Evolutionary conservation across 2,888 invertebrate species (phyloP).

Genomic region (Hofmannophila pseudospretella): DNA sequence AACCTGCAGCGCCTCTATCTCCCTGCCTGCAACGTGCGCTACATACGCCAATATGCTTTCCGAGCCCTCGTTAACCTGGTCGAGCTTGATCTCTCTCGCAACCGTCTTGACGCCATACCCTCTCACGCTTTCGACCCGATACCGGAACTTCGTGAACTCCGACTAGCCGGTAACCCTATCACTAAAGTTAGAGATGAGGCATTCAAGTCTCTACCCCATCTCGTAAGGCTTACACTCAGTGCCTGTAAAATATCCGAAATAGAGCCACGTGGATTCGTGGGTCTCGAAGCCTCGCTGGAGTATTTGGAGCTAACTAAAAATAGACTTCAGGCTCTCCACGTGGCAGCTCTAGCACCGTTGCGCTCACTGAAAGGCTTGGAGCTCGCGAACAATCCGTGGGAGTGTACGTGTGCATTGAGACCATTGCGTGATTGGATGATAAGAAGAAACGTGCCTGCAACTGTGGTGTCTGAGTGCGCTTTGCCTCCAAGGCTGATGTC

Average conservation of each 20-base stretch:
- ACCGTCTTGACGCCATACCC: constrained; percentile 82
- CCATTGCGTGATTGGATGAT: constrained; percentile 89
- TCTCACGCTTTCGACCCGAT: constrained; percentile 85
- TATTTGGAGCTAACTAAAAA: constrained; percentile 89
- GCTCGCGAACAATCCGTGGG: constrained; percentile 89
- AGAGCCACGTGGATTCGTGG: constrained; percentile 84
- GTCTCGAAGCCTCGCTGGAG: constrained; percentile 84
- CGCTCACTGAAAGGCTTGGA: constrained; percentile 85
- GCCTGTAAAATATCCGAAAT: constrained; percentile 84
- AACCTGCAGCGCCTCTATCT: constrained; percentile 90
- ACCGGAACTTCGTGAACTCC: constrained; percentile 85
- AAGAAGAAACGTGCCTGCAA: constrained; percentile 85
- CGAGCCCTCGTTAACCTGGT: constrained; percentile 88
- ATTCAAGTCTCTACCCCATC: constrained; percentile 80
- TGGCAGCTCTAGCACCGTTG: constrained; percentile 82
- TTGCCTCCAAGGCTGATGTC: constrained; percentile 80
- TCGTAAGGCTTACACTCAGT: constrained; percentile 85
- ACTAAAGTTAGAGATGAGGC: constrained; percentile 83
- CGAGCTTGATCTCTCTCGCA: constrained; percentile 88
- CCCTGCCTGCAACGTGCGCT: constrained; percentile 82
- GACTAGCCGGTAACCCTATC: constrained; percentile 86
- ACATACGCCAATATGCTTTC: constrained; percentile 85
- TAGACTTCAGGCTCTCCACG: constrained; percentile 80
- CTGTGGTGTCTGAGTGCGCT: constrained; percentile 81
- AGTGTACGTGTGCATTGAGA: constrained; percentile 86